Base-by-base conservation (phyloP, 2,888 invertebrate species). In the Tillus elongatus region DNA sequence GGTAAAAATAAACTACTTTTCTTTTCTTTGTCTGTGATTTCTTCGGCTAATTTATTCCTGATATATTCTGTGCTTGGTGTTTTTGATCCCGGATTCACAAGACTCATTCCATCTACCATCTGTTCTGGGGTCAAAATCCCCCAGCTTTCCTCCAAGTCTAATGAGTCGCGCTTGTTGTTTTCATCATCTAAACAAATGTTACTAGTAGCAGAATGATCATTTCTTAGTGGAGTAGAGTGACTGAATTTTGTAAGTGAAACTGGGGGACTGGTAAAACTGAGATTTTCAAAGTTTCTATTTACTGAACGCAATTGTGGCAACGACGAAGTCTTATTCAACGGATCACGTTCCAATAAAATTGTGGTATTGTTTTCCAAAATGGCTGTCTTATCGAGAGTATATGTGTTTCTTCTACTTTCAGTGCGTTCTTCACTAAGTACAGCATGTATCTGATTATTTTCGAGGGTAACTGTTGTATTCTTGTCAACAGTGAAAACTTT, bases 91-190 rank as follows among this genome's bases (percentile, higher is more conserved):
- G 50, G 50, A 24, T 35, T 41, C 16, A 49, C 41, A 37, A 55
- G 52, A 29, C 39, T 46, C 45, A 75, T 70, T 54, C 74, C 74
- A 53, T 76, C 76, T 49, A 74, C 82, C 86, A 90, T 88, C 65
- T 89, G 88, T 66, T 88, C 87, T 0, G 89, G 88, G 6, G 89
- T 88, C 43, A 91, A 68, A 52, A 90, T 89, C 3, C 89, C 89
- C 50, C 89, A 69, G 53, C 86, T 85, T 58, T 90, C 88, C 56
- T 88, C 80, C 56, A 75, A 67, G 49, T 82, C 88, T 51, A 86
- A 75, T 2, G 88, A 89, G 59, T 84, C 82, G 57, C 86, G 80
- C 61, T 85, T 86, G 26, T 52, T 60, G 6, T 45, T 51, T 3
- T 56, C 57, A 8, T 60, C 60, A 4, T 53, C 55, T n/a, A n/a